phyloP scores from a whole-genome alignment of 35 echinoderm and acorn worm genomes.

The Amphiura filiformis region DNA sequence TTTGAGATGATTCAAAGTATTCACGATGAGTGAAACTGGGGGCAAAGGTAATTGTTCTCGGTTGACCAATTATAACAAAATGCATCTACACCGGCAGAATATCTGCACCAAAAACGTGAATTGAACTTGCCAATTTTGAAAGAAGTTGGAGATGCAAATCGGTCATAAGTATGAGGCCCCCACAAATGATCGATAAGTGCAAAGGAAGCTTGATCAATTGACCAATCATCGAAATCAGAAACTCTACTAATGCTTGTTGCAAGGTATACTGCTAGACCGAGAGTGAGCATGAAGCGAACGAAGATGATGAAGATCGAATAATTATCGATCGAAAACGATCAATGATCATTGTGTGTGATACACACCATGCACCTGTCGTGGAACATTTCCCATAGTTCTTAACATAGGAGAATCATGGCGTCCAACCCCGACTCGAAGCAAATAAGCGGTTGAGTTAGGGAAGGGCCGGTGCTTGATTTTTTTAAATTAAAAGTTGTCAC shows the following conservation, averaged over 20 bases:
- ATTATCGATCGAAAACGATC: too few relatives aligned
- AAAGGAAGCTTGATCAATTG: conserved; percentile 20
- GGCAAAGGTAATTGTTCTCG: conserved; percentile 40
- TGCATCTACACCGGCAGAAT: conserved; percentile 11
- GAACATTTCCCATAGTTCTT: too few relatives aligned
- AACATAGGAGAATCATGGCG: too few relatives aligned
- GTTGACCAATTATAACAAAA: conserved; percentile 39
- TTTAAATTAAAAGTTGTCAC: too few relatives aligned
- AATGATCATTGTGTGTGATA: too few relatives aligned
- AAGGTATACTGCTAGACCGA: too few relatives aligned
- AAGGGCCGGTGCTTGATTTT: too few relatives aligned
- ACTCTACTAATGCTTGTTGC: conserved; percentile 34
- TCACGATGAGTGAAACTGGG: conserved; percentile 22
- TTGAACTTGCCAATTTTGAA: conserved; percentile 22
- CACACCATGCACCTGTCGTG: too few relatives aligned
- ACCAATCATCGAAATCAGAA: conserved; percentile 37
- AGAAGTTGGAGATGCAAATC: conserved; percentile 34
- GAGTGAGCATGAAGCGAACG: too few relatives aligned
- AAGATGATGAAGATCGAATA: too few relatives aligned
- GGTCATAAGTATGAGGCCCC: conserved; percentile 32
- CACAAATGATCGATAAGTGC: conserved; percentile 18
- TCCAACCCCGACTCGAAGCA: too few relatives aligned
- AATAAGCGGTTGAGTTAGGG: too few relatives aligned
- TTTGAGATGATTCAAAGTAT: not conserved
- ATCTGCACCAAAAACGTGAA: conserved; percentile 32